These are phyloP conservation scores for Oceanites oceanicus DNA, from an alignment of 2,113 vertebrate genomes.

Conservation along the genomic window DNA sequence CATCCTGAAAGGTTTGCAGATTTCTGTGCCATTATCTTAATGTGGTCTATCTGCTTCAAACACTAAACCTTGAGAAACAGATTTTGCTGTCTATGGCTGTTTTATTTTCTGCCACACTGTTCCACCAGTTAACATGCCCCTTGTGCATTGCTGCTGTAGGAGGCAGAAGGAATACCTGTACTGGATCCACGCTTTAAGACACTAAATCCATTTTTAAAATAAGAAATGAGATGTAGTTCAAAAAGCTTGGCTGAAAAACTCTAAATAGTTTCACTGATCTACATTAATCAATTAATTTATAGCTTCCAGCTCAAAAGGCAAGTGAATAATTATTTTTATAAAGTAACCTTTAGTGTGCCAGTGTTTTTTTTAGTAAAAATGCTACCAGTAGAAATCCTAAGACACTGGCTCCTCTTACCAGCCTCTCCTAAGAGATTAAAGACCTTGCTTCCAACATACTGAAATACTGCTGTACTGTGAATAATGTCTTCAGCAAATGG, in stretches of 20 bases:
- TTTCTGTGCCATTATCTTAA: background rate
- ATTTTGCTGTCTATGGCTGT: background rate
- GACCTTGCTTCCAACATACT: background rate
- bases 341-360: background rate
- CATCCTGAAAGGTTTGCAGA: background rate
- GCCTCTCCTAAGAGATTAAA: background rate
- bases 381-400: background rate
- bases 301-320: constrained; percentile 1
- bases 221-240: background rate
- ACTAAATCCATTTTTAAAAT: background rate
- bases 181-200: background rate
- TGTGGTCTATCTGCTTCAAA: background rate
- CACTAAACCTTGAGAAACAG: background rate
- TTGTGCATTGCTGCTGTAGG: background rate
- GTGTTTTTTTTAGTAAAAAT: background rate
- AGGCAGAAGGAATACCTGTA: background rate
- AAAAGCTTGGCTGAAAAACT: background rate
- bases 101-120: background rate
- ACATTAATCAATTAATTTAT: constrained; percentile 30
- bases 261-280: constrained; percentile 12
- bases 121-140: background rate
- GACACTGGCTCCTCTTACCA: background rate
- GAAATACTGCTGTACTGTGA: background rate
- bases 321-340: background rate
- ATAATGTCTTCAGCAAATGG: background rate